Evolutionary conservation across 2,113 vertebrate genomes (phyloP), one percentile per base, ranked within the genome.

Genomic region (Ophiodon elongatus): DNA sequence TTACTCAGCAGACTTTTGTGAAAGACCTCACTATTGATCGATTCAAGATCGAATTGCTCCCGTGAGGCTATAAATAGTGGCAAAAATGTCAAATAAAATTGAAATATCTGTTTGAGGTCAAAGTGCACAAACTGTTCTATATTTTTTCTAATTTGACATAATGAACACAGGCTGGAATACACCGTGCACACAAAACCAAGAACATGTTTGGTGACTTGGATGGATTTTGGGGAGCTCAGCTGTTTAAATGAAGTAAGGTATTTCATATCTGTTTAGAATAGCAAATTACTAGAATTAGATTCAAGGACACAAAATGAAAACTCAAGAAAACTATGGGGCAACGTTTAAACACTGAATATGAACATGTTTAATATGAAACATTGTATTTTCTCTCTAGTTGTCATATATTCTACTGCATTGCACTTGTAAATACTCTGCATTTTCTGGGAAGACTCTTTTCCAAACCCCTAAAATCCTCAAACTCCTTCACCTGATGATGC

Each of bases 401-500:
- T 56, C 31, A 71, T 14, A 72, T 9, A 76, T 27, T 52, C 23
- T 62, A 64, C 54, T 59, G 45, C 6, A 31, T 27, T 37, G 31
- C 39, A 54, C 54, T 27, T 63, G 70, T 52, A 39, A 39, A 50
- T 23, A 67, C 67, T 11, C 29, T 39, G 25, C 25, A 57, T 39
- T 76, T 70, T n/a, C 60, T 65, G 47, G 3, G 19, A 69, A 31
- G 6, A 14, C 29, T 70, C 19, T n/a, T 35, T 52, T 52, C 52
- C 13, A 21, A 63, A 33, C 5, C 1, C 37, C 8, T 14, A 3
- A 59, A 17, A 59, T 63, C 45, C n/a, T 33, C 31, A 25, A 63
- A 74, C 65, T 66, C 33, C 27, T 57, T 65, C 10, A 39, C 35
- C 73, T 52, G 19, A 83, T 83, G 76, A 86, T 79, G 80, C 29